These are phyloP conservation scores for Zosterops borbonicus DNA, from an alignment of 2,113 vertebrate genomes.

Conservation along the genomic window DNA sequence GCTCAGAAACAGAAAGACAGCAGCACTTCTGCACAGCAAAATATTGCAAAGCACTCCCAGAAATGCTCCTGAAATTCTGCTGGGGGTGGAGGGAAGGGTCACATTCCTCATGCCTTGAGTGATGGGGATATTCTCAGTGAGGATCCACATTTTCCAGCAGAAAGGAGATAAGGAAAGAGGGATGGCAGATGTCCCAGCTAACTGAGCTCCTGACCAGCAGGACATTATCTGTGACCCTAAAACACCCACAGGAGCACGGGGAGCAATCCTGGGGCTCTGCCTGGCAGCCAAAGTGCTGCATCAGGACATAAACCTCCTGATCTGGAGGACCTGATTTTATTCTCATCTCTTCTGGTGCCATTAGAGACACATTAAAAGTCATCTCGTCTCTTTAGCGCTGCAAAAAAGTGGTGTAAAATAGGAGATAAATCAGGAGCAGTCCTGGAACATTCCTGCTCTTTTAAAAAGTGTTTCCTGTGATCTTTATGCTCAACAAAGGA, in stretches of 20 bases:
- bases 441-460: background rate
- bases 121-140: background rate
- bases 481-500: background rate
- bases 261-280: background rate
- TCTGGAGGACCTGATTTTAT: background rate
- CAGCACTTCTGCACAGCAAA: background rate
- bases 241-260: fast-evolving
- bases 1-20: background rate
- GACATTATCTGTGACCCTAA: background rate
- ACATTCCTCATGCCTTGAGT: background rate
- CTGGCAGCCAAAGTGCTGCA: background rate
- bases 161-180: background rate
- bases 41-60: background rate
- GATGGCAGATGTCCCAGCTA: background rate
- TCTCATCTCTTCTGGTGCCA: background rate
- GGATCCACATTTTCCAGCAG: background rate
- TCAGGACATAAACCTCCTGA: background rate
- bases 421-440: background rate
- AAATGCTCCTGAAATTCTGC: background rate
- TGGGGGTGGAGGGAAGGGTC: background rate
- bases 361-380: background rate
- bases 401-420: background rate
- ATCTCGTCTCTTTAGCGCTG: background rate
- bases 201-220: background rate
- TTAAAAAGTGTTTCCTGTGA: background rate